Conservation (phyloP, 2,113 vertebrate genomes). For the Ptilorrhoa leucosticta region DNA sequence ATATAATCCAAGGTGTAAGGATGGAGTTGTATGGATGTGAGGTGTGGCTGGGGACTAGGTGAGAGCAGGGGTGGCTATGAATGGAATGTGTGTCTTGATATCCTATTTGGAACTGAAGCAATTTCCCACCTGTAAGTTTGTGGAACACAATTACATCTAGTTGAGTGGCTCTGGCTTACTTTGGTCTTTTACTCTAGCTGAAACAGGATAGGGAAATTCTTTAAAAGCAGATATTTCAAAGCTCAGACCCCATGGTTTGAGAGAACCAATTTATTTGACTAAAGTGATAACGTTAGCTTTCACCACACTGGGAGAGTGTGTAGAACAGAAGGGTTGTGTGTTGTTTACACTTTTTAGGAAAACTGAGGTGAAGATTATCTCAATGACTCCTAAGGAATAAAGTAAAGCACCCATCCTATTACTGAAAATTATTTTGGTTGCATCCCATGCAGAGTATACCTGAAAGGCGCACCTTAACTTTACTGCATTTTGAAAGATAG, state of each 20-base stretch:
- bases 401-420: background rate
- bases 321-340: background rate
- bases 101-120: background rate
- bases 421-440: background rate
- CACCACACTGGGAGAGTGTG: background rate
- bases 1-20: background rate
- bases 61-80: background rate
- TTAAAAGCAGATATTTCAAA: background rate
- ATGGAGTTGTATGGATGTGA: background rate
- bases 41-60: background rate
- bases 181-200: background rate
- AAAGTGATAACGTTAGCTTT: background rate
- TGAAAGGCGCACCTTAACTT: background rate
- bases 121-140: background rate
- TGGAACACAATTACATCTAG: background rate
- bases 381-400: background rate
- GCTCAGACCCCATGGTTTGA: background rate
- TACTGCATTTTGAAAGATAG: background rate
- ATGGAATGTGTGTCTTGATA: background rate
- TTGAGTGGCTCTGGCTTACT: conserved; percentile 10
- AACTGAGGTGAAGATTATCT: background rate
- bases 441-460: background rate
- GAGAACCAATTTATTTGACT: background rate
- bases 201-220: background rate
- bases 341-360: background rate